Percentiles rank a stretch among this genome's conserved stretches.
These are phyloP conservation scores for Amaurobius ferox DNA, from an alignment of 2,888 invertebrate genomes.

Conservation along the genomic window DNA sequence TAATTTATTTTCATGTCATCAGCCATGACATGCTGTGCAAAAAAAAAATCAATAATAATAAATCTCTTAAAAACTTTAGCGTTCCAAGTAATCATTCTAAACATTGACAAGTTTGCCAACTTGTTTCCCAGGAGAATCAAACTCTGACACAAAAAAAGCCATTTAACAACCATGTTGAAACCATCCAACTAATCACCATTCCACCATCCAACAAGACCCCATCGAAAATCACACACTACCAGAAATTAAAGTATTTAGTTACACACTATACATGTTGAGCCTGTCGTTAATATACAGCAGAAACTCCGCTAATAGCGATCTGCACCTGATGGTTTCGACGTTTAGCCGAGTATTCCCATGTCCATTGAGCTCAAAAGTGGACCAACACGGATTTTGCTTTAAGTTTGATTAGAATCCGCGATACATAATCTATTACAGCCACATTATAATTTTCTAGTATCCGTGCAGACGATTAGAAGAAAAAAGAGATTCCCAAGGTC, in stretches of 20 bases:
- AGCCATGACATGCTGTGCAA: no score
- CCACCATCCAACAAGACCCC: neutral
- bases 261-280: slow-evolving; percentile 59
- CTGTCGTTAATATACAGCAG: neutral
- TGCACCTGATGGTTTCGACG: slow-evolving; percentile 51
- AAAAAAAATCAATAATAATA: no score
- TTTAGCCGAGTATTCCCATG: neutral
- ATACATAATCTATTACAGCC: slow-evolving; percentile 58
- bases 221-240: neutral
- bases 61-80: no score
- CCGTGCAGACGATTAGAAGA: slow-evolving; percentile 28
- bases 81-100: no score
- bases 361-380: slow-evolving; percentile 14
- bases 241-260: slow-evolving; percentile 46
- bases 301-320: slow-evolving; percentile 10
- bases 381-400: slow-evolving; percentile 58
- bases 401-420: slow-evolving; percentile 52
- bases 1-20: no score
- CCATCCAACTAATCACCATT: neutral
- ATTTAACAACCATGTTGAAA: neutral
- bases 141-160: neutral
- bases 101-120: no score
- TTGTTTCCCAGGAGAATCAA: neutral
- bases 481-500: slow-evolving; percentile 35
- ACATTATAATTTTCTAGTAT: slow-evolving; percentile 55